Evolutionary conservation across 1,140 invertebrate species (phyloP).

Genomic region (Magallana ariakensis): DNA sequence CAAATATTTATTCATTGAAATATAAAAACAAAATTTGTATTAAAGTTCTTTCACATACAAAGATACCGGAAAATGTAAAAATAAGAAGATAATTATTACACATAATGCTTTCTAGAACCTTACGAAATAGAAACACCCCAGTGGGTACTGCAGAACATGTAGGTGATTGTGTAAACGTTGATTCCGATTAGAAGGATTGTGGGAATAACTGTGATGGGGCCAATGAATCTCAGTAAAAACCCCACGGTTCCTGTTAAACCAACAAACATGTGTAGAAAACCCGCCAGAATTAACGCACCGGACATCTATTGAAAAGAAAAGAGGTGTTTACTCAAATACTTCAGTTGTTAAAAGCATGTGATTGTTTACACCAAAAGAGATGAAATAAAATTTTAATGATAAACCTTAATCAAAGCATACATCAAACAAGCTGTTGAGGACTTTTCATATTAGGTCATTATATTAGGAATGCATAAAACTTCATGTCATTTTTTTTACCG

Average conservation of each 20-base stretch:
- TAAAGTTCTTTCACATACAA: too few species aligned
- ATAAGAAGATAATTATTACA: too few species aligned
- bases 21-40: too few species aligned
- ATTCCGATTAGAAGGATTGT: constrained; percentile 80
- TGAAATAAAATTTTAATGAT: too few species aligned
- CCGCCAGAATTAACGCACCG: constrained; percentile 70
- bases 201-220: constrained; percentile 81
- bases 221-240: constrained; percentile 78
- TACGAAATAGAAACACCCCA: constrained; percentile 79
- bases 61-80: too few species aligned
- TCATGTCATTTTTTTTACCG: too few species aligned
- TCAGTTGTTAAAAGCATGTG: neutral
- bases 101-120: constrained; percentile 50
- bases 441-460: too few species aligned
- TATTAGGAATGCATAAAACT: too few species aligned
- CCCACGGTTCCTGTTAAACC: constrained; percentile 74
- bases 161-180: constrained; percentile 76
- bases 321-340: neutral
- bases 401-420: too few species aligned
- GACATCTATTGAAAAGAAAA: constrained; percentile 53
- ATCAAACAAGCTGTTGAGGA: too few species aligned
- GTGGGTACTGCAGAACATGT: constrained; percentile 75
- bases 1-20: too few species aligned
- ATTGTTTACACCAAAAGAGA: neutral
- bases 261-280: constrained; percentile 65